phyloP scores from a whole-genome alignment of 2,797 vertebrate species.

The Distichodus sexfasciatus region DNA sequence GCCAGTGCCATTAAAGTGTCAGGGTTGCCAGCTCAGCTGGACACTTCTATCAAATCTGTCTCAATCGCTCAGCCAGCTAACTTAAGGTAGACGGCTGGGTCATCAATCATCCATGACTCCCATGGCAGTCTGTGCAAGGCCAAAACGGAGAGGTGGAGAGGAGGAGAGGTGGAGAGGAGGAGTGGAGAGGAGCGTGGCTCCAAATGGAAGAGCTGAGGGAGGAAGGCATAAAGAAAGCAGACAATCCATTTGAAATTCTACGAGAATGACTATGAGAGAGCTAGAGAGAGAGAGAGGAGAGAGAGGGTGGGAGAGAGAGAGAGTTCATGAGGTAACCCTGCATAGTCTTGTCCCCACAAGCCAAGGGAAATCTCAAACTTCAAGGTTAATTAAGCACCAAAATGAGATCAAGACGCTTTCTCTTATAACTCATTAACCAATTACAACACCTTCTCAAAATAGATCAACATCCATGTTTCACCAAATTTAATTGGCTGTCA shows the following conservation, averaged over 20 bases:
- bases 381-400: conserved; percentile 79
- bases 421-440: conserved; percentile 75
- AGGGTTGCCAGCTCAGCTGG: conserved; percentile 13
- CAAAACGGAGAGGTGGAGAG: not conserved
- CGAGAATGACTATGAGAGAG: not conserved
- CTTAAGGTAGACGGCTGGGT: conserved; percentile 36
- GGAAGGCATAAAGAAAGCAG: conserved; percentile 48
- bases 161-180: not conserved
- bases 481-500: conserved; percentile 66
- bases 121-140: not conserved
- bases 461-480: conserved; percentile 62
- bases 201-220: conserved; percentile 8
- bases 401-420: conserved; percentile 77
- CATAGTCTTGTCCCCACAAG: conserved; percentile 61
- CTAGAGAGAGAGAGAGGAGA: not conserved
- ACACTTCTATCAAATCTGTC: conserved; percentile 39
- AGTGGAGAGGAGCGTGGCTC: not conserved
- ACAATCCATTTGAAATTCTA: conserved; percentile 49
- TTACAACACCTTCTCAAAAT: conserved; percentile 71
- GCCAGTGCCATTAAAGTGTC: conserved; percentile 23
- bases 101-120: conserved; percentile 44
- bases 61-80: conserved; percentile 31
- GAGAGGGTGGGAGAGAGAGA: conserved; percentile 23
- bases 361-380: conserved; percentile 70
- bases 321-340: conserved; percentile 14